Evolutionary conservation across 2,113 vertebrate genomes (phyloP).

Genomic region (Sorex araneus): DNA sequence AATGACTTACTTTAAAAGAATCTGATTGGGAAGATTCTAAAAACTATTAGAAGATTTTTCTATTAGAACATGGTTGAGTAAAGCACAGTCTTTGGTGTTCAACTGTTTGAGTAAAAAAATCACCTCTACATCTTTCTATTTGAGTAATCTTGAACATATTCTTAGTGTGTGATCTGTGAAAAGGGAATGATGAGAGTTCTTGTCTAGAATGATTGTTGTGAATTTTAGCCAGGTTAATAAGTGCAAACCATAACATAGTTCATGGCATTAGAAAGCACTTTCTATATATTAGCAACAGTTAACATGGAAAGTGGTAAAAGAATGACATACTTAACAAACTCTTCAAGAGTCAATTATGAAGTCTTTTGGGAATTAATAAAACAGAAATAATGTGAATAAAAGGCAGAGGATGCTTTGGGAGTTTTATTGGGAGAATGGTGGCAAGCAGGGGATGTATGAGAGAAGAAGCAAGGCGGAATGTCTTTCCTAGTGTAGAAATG

Average conservation of each 20-base stretch:
- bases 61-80: background rate
- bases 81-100: constrained; percentile 27
- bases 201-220: constrained; percentile 29
- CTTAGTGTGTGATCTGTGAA: constrained; percentile 52
- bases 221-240: constrained; percentile 69
- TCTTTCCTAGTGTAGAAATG: background rate
- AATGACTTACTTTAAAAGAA: background rate
- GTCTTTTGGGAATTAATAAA: constrained; percentile 61
- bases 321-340: constrained; percentile 45
- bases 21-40: background rate
- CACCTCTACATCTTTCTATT: background rate
- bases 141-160: constrained; percentile 47
- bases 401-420: constrained; percentile 34
- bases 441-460: constrained; percentile 31
- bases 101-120: background rate
- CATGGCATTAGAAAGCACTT: constrained; percentile 64
- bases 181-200: constrained; percentile 52
- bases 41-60: constrained; percentile 37
- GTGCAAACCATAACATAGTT: constrained; percentile 49
- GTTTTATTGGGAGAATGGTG: background rate
- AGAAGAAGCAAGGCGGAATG: constrained; percentile 28
- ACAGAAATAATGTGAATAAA: constrained; percentile 54
- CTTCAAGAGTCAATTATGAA: constrained; percentile 58
- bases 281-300: constrained; percentile 57
- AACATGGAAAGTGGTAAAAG: constrained; percentile 57